These are phyloP conservation scores for Aphelocoma californica DNA, from an alignment of 2,797 vertebrate genomes.

Conservation along the genomic window DNA sequence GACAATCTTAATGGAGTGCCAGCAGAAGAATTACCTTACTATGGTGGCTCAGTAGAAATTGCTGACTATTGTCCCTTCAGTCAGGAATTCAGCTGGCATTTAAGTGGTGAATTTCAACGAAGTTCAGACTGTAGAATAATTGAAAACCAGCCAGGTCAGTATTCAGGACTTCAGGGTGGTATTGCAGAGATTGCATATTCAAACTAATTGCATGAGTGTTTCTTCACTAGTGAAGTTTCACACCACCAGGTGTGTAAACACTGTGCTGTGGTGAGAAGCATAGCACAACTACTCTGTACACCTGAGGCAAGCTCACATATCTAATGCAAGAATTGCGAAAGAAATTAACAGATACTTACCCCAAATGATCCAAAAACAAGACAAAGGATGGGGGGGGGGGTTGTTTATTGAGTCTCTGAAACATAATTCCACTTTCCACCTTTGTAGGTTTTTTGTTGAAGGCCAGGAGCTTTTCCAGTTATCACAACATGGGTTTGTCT, in stretches of 20 bases:
- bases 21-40: slow-evolving; percentile 81
- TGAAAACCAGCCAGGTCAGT: slow-evolving; percentile 93
- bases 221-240: neutral
- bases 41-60: slow-evolving; percentile 94
- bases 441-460: neutral
- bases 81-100: slow-evolving; percentile 97
- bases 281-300: neutral
- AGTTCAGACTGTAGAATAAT: slow-evolving; percentile 90
- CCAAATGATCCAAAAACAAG: neutral
- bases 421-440: neutral
- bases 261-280: neutral
- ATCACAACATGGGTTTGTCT: neutral
- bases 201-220: neutral
- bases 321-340: neutral
- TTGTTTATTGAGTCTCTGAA: neutral
- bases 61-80: slow-evolving; percentile 97
- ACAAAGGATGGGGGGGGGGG: rapidly evolving
- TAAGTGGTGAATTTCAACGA: slow-evolving; percentile 93
- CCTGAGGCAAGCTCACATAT: neutral
- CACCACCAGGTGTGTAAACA: neutral
- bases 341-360: neutral
- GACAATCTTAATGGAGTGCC: slow-evolving; percentile 84
- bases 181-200: neutral
- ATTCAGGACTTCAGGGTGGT: neutral
- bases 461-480: neutral